Evolutionary conservation across 1,140 invertebrate species (phyloP).

Genomic region (Listronotus oregonensis): DNA sequence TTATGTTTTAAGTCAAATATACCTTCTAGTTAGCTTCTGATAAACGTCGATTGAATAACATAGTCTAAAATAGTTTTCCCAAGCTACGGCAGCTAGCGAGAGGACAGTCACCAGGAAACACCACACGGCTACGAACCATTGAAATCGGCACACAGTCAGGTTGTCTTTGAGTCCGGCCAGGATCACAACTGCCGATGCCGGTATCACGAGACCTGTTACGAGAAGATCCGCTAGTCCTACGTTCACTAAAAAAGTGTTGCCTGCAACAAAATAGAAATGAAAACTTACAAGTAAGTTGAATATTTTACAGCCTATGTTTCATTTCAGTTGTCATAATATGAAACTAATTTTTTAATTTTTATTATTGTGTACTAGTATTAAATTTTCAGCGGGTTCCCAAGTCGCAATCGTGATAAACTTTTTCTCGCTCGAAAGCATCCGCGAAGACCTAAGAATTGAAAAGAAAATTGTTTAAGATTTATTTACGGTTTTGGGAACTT

Average conservation of each 20-base stretch:
- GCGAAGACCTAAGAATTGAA: no score
- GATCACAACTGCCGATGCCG: conserved; percentile 71
- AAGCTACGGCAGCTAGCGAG: conserved; percentile 66
- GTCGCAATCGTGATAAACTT: no score
- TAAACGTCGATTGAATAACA: conserved; percentile 62
- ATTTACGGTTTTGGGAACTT: no score
- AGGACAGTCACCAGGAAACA: conserved; percentile 70
- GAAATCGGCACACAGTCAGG: conserved; percentile 65
- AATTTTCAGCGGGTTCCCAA: no score
- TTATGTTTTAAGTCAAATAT: no score
- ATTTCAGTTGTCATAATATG: no score
- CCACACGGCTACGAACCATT: conserved; percentile 70
- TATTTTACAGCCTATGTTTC: no score
- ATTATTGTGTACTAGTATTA: no score
- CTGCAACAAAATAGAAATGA: conserved; percentile 57
- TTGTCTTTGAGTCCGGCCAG: conserved; percentile 68
- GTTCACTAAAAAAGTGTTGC: conserved; percentile 81
- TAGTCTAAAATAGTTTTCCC: conserved; percentile 67
- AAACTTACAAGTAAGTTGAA: no score
- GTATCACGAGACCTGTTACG: conserved; percentile 74
- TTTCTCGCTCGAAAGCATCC: no score
- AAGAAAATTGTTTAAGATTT: no score
- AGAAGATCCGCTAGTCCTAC: conserved; percentile 75
- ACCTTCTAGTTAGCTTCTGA: conserved; percentile 55
- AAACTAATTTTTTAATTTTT: no score